Percentiles rank a stretch among this genome's conserved stretches.
These are phyloP conservation scores for Origma solitaria DNA, from an alignment of 2,113 vertebrate genomes.

Conservation along the genomic window DNA sequence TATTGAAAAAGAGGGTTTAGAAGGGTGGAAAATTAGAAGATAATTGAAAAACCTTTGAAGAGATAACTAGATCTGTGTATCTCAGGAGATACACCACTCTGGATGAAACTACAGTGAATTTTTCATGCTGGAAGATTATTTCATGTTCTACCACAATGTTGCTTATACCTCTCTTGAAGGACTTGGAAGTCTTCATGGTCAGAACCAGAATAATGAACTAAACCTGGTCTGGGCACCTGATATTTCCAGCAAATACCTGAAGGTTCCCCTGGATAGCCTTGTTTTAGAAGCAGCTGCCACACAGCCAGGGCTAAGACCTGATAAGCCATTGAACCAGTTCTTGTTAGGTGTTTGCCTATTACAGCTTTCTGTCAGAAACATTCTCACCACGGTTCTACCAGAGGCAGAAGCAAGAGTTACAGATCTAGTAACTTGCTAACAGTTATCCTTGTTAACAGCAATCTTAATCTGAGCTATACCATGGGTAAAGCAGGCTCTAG, in stretches of 20 bases:
- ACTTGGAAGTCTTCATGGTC: not conserved
- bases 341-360: not conserved
- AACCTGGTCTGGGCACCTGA: not conserved
- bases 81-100: not conserved
- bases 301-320: not conserved
- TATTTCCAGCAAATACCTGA: not conserved
- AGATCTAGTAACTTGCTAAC: too few species aligned
- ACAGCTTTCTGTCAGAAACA: not conserved
- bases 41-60: not conserved
- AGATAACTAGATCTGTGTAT: not conserved
- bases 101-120: not conserved
- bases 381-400: not conserved
- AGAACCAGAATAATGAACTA: not conserved
- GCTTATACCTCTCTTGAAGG: not conserved
- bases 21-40: not conserved
- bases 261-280: not conserved
- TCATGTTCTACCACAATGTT: not conserved
- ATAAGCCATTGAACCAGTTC: not conserved
- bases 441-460: not conserved
- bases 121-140: not conserved
- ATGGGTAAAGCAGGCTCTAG: not conserved
- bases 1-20: not conserved
- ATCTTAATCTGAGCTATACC: not conserved
- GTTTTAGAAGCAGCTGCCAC: not conserved
- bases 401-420: not conserved